A percentile compares a stretch with the other conserved stretches of the same genome.
These are phyloP conservation scores for Caenorhabditis remanei DNA, from an alignment of 1,140 invertebrate species.

Conservation along the genomic window DNA sequence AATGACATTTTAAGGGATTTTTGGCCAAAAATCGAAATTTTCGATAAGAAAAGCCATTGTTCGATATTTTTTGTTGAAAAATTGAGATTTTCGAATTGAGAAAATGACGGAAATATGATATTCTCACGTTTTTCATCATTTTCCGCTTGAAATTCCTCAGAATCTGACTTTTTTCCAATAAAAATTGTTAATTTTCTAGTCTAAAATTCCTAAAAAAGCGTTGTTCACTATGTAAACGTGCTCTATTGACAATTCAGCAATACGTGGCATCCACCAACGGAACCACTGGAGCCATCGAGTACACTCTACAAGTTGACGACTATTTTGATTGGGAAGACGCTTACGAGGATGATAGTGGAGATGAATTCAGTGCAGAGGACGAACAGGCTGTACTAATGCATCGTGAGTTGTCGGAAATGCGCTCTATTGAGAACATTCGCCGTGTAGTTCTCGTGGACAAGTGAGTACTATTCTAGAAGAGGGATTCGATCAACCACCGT, in stretches of 20 bases:
- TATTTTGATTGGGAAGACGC: slow-evolving; percentile 20
- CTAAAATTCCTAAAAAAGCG: too few relatives aligned
- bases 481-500: slow-evolving; percentile 58
- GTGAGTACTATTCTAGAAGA: slow-evolving; percentile 46
- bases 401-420: background rate
- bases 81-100: too few relatives aligned
- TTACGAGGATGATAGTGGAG: slow-evolving; percentile 37
- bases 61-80: too few relatives aligned
- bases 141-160: too few relatives aligned
- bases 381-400: slow-evolving; percentile 49
- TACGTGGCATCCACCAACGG: background rate
- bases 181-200: too few relatives aligned
- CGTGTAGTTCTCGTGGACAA: background rate
- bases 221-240: too few relatives aligned
- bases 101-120: too few relatives aligned
- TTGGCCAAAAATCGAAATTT: too few relatives aligned
- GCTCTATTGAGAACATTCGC: background rate
- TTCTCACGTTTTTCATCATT: too few relatives aligned
- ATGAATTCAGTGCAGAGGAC: slow-evolving; percentile 44
- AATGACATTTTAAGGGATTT: too few relatives aligned
- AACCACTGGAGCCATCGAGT: background rate
- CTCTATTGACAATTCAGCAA: background rate
- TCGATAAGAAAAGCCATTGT: too few relatives aligned
- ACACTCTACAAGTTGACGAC: slow-evolving; percentile 10
- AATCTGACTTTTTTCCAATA: too few relatives aligned